Evolutionary conservation across 2,888 invertebrate genomes (phyloP).

Genomic region (Saturnia japonica): DNA sequence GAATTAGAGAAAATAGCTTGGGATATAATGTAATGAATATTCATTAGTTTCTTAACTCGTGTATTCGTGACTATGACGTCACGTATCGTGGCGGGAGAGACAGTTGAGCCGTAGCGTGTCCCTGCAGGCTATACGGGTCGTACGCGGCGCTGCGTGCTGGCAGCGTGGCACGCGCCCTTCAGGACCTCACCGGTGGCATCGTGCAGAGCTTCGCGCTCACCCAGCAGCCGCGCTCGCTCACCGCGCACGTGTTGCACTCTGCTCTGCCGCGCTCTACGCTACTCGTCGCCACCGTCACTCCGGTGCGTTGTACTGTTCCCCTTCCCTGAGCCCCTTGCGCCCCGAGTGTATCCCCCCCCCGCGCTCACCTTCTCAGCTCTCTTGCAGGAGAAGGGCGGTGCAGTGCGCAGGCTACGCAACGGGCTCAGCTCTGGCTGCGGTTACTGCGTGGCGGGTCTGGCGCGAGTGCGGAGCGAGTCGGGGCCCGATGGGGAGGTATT

Average conservation of each 20-base stretch:
- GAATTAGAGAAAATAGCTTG: too few relatives aligned
- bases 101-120: constrained; percentile 1
- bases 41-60: too few relatives aligned
- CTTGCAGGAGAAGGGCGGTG: background rate
- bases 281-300: constrained; percentile 81
- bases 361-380: constrained; percentile 14
- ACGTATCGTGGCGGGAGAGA: background rate
- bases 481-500: constrained; percentile 28
- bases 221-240: constrained; percentile 84
- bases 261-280: constrained; percentile 87
- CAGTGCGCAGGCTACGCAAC: constrained; percentile 51
- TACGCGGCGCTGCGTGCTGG: constrained; percentile 83
- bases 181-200: constrained; percentile 88
- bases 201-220: constrained; percentile 87
- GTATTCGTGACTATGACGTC: too few relatives aligned
- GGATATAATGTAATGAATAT: too few relatives aligned
- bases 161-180: constrained; percentile 85
- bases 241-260: constrained; percentile 85
- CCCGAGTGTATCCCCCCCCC: constrained; percentile 16
- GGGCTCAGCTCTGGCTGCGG: constrained; percentile 86
- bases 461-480: constrained; percentile 80
- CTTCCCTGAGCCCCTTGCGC: constrained; percentile 23
- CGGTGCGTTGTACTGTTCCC: background rate
- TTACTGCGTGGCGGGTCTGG: constrained; percentile 87
- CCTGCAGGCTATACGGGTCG: constrained; percentile 84